phyloP scores from a whole-genome alignment of 2,888 invertebrate species.

The Sarcophaga subvicina region DNA sequence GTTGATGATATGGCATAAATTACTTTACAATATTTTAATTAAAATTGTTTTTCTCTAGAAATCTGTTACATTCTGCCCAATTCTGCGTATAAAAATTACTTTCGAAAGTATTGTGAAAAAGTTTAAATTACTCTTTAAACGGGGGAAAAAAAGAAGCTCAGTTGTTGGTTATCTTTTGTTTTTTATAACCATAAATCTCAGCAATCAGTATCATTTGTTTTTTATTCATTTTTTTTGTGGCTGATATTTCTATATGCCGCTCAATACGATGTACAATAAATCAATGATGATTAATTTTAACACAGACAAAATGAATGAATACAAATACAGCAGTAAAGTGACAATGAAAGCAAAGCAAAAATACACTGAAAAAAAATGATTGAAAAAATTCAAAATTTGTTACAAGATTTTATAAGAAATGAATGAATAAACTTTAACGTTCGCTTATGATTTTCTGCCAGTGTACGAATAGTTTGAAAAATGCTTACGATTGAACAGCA shows the following conservation, averaged over 20 bases:
- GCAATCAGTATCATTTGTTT: conserved; percentile 41
- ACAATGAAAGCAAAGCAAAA: neutral
- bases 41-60: too few species aligned
- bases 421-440: neutral
- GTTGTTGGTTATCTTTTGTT: neutral
- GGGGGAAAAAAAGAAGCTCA: neutral
- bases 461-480: neutral
- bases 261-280: conserved; percentile 51
- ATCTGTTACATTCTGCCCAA: too few species aligned
- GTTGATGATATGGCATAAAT: too few species aligned
- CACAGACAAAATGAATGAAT: conserved; percentile 14
- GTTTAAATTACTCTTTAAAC: neutral
- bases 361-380: conserved; percentile 3
- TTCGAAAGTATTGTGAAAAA: too few species aligned
- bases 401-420: neutral
- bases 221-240: conserved; percentile 16
- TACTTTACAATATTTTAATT: too few species aligned
- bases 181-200: conserved; percentile 42
- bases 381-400: too few species aligned
- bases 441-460: neutral
- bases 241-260: neutral
- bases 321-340: neutral
- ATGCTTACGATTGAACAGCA: conserved; percentile 15
- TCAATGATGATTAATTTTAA: conserved; percentile 66
- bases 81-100: too few species aligned